Evolutionary conservation across 2,797 vertebrate genomes (phyloP).

Genomic region (Gadopsis bispinosus): DNA sequence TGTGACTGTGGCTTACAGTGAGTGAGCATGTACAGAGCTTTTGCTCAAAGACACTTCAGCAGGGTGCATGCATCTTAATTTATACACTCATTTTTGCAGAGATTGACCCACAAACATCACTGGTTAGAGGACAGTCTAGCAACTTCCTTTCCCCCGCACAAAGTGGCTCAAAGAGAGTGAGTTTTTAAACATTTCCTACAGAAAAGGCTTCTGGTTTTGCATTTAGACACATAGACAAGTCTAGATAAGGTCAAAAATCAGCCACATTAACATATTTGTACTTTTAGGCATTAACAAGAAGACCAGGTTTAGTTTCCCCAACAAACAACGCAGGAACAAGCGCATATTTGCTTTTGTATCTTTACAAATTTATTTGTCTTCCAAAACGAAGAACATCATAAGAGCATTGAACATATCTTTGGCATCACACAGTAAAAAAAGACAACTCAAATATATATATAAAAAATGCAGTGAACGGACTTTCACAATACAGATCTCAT

Average conservation of each 20-base stretch:
- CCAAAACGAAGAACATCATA: conserved; percentile 91
- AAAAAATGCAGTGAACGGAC: conserved; percentile 91
- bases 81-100: background rate
- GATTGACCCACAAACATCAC: background rate
- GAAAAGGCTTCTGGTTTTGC: conserved; percentile 6
- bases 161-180: background rate
- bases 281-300: background rate
- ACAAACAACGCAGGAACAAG: conserved; percentile 36
- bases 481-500: conserved; percentile 95
- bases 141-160: background rate
- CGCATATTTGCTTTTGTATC: conserved; percentile 52
- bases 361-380: conserved; percentile 91
- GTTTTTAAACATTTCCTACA: background rate
- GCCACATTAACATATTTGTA: background rate
- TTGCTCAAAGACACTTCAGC: background rate
- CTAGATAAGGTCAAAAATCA: background rate
- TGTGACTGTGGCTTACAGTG: background rate
- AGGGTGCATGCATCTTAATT: background rate
- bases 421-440: conserved; percentile 91
- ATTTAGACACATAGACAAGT: background rate
- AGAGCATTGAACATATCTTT: conserved; percentile 95
- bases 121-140: background rate
- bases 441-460: conserved; percentile 90
- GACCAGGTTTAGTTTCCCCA: conserved; percentile 1
- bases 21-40: background rate